Conservation (phyloP, 2,888 invertebrate genomes). For the Proisotoma minuta region DNA sequence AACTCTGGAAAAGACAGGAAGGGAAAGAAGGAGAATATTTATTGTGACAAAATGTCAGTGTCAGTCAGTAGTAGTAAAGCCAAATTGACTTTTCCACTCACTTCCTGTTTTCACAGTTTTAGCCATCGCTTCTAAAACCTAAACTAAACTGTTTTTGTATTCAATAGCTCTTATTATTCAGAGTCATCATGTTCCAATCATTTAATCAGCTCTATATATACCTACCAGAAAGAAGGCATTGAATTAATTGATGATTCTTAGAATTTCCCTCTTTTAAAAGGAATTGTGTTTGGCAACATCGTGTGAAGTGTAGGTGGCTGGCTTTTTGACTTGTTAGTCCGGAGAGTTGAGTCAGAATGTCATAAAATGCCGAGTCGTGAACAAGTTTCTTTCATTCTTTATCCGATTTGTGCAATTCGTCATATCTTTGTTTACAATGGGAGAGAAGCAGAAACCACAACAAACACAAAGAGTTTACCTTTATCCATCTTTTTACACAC, state of each 20-base stretch:
- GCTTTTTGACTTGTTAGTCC: too few species aligned
- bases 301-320: too few species aligned
- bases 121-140: neutral
- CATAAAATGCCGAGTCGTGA: too few species aligned
- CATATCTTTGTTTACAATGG: conserved; percentile 1
- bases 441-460: conserved; percentile 3
- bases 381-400: neutral
- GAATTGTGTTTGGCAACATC: too few species aligned
- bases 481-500: neutral
- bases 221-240: too few species aligned
- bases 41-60: conserved; percentile 2
- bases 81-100: neutral
- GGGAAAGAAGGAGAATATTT: neutral
- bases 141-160: neutral
- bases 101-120: neutral
- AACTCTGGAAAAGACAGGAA: neutral
- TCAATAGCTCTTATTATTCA: neutral
- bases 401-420: neutral
- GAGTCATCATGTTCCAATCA: too few species aligned
- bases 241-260: too few species aligned
- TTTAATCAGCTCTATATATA: too few species aligned
- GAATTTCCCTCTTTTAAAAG: too few species aligned
- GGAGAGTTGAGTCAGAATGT: too few species aligned
- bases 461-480: conserved; percentile 6
- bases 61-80: neutral